Percentiles rank a stretch among this genome's conserved stretches.
These are phyloP conservation scores for Hucho hucho DNA, from an alignment of 2,113 vertebrate species.

Conservation along the genomic window DNA sequence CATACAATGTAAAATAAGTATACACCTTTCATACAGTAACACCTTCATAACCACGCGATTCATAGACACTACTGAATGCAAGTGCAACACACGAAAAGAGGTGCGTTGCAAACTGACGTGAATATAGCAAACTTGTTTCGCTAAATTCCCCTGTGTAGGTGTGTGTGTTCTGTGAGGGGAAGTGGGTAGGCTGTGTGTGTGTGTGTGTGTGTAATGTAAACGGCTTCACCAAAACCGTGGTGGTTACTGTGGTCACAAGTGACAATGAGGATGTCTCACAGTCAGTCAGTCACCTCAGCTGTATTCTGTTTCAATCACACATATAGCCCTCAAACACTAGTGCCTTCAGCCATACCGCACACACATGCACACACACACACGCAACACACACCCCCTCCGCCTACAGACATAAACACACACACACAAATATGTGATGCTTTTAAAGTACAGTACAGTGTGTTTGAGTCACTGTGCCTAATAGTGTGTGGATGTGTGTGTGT, in stretches of 20 bases:
- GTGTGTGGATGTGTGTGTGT: not conserved
- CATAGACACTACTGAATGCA: too few relatives aligned
- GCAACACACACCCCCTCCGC: not conserved
- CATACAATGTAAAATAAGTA: too few relatives aligned
- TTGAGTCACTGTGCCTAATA: not conserved
- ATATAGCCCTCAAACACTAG: too few relatives aligned
- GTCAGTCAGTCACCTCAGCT: not conserved
- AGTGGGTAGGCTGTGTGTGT: not conserved
- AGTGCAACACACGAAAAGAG: too few relatives aligned
- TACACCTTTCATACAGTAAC: too few relatives aligned
- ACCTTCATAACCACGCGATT: too few relatives aligned
- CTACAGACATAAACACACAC: slow-evolving; percentile 21
- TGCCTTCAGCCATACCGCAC: too few relatives aligned
- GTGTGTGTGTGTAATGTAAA: not conserved
- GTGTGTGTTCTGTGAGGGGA: not conserved
- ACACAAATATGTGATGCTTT: slow-evolving; percentile 1
- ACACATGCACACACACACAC: too few relatives aligned
- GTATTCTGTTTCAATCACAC: not conserved
- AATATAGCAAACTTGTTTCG: too few relatives aligned
- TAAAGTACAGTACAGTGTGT: not conserved
- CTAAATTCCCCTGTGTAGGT: not conserved
- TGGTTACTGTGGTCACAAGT: slow-evolving; percentile 39
- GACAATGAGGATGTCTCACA: slow-evolving; percentile 15
- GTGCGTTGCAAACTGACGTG: too few relatives aligned
- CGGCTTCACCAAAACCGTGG: slow-evolving; percentile 33